Evolutionary conservation across 1,140 invertebrate genomes (phyloP), one percentile per base, ranked within the genome.

Genomic region (Sitophilus oryzae): DNA sequence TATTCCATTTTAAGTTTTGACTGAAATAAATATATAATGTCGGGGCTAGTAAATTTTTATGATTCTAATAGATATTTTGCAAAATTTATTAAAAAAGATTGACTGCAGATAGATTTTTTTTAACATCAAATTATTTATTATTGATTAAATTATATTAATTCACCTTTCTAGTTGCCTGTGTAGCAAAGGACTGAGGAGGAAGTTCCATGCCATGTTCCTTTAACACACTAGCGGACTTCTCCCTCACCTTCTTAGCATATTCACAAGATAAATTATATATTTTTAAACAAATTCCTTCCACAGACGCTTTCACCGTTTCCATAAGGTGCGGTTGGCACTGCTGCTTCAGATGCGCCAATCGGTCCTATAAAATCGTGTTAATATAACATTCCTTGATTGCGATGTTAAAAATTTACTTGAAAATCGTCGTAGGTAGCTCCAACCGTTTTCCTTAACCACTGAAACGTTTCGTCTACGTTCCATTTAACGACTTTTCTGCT

Each of bases 391-490:
- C 5, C 5, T 6, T 40, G 14, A 20, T 14, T 15, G n/a, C 38
- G 14, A 40, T 6, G 38, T 15, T 6, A 14, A 15, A 40, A 5
- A 30, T 30, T 30, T 30, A 49, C 54, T 47, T 93, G 89, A 73
- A 93, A 93, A 76, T 97, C 93, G 73, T 96, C 93, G 76, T 94
- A 97, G 1, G 91, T 93, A 18, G 93, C 92, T 41, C 92, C 93
- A n/a, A 93, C 85, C 10, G 92, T 96, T 68, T 88, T 82, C 67
- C 93, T 79, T 20, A 98, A 71, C 94, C 94, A 98, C 59, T 90
- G 87, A 73, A 98, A 96, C 1, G 93, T 96, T 64, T 97, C 94
- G 69, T 97, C 94, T 0, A 92, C 93, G 77, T 97, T 96, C 94
- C 94, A 98, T 72, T 97, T 97, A 0, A 98, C 93, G 4, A 96